phyloP scores from a whole-genome alignment of 2,797 vertebrate genomes.

The Geotrypetes seraphini region DNA sequence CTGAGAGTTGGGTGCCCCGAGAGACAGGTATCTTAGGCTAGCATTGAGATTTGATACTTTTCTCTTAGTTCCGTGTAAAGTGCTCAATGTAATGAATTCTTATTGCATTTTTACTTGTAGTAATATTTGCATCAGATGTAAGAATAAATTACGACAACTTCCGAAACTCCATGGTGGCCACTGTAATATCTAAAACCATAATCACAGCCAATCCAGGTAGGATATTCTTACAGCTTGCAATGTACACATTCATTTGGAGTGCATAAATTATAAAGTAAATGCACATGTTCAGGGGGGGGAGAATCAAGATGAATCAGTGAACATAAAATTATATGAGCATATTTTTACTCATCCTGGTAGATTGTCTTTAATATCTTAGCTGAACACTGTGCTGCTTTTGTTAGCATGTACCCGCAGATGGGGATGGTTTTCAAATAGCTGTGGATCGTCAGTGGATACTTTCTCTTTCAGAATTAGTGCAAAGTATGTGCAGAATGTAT shows the following conservation, averaged over 20 bases:
- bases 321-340: too few species aligned
- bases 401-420: constrained; percentile 4
- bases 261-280: too few species aligned
- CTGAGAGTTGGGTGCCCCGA: constrained; percentile 72
- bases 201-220: constrained; percentile 91
- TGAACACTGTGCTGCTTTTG: neutral
- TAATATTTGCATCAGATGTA: constrained; percentile 86
- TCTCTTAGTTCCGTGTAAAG: neutral
- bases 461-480: too few species aligned
- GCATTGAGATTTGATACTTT: constrained; percentile 9
- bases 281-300: too few species aligned
- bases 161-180: constrained; percentile 81
- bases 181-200: constrained; percentile 83
- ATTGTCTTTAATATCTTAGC: too few species aligned
- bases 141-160: constrained; percentile 89
- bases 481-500: too few species aligned
- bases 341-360: too few species aligned
- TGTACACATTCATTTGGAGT: neutral
- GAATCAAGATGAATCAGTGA: too few species aligned
- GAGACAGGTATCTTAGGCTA: constrained; percentile 81
- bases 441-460: too few species aligned
- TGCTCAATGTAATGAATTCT: too few species aligned
- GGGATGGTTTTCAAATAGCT: too few species aligned
- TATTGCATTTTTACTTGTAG: too few species aligned
- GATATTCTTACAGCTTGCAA: constrained; percentile 5